Conservation (phyloP, 2,888 invertebrate genomes). For the Drosophila flavopinicola region DNA sequence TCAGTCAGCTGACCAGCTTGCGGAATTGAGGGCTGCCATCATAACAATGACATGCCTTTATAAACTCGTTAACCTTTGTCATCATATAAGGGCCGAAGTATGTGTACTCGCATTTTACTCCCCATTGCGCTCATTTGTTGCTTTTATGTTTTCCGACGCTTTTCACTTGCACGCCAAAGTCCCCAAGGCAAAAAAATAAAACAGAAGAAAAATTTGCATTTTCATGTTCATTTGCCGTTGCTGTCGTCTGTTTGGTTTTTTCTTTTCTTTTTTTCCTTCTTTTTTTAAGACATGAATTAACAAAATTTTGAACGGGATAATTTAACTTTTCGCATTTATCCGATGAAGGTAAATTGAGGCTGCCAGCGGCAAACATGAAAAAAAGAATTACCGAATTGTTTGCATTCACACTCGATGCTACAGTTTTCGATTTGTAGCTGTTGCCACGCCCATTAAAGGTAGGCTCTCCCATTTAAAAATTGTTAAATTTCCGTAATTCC, state of each 20-base stretch:
- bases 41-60: constrained; percentile 23
- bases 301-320: constrained; percentile 51
- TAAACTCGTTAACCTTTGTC: constrained; percentile 44
- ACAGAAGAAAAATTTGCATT: constrained; percentile 58
- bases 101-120: constrained; percentile 49
- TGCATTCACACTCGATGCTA: constrained; percentile 9
- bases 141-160: constrained; percentile 72
- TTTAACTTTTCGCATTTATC: constrained; percentile 50
- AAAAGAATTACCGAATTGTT: constrained; percentile 37
- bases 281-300: constrained; percentile 53
- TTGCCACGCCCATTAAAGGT: neutral
- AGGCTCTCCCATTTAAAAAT: constrained; percentile 5
- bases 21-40: constrained; percentile 16
- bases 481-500: neutral
- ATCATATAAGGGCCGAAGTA: constrained; percentile 6
- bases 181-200: constrained; percentile 29
- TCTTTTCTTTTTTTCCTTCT: constrained; percentile 2
- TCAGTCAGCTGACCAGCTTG: neutral
- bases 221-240: constrained; percentile 62
- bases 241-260: constrained; percentile 22
- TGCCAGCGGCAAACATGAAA: constrained; percentile 17
- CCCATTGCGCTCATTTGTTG: constrained; percentile 37
- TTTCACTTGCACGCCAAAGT: constrained; percentile 58
- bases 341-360: neutral
- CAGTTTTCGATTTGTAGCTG: neutral